phyloP scores from a whole-genome alignment of 2,797 vertebrate species.

The Eutrigla gurnardus region DNA sequence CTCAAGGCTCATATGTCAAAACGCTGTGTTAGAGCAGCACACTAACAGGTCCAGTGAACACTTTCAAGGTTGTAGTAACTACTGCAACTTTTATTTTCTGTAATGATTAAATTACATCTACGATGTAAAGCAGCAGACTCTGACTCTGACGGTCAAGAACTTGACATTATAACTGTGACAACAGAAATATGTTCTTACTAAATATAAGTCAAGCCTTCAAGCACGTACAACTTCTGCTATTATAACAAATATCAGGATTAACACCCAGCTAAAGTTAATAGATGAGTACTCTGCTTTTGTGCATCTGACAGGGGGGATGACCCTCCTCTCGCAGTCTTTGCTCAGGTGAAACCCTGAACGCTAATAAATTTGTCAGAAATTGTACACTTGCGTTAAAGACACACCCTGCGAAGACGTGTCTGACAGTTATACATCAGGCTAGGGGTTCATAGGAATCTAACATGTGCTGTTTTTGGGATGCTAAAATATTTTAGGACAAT shows the following conservation, averaged over 20 bases:
- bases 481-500: too few species aligned
- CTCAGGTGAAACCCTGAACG: fast-evolving
- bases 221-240: too few species aligned
- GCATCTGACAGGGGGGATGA: not conserved
- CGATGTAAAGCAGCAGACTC: too few species aligned
- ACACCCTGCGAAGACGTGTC: slow-evolving; percentile 23
- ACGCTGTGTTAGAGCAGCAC: not conserved
- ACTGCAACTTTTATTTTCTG: not conserved
- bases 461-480: too few species aligned
- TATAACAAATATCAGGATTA: too few species aligned
- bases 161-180: too few species aligned
- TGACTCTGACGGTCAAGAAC: too few species aligned
- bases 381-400: not conserved
- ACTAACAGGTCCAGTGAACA: not conserved
- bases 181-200: too few species aligned
- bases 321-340: not conserved
- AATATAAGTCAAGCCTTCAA: too few species aligned
- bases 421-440: too few species aligned
- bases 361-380: not conserved
- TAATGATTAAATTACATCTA: not conserved
- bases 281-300: not conserved
- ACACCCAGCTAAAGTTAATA: too few species aligned
- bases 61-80: not conserved
- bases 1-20: not conserved
- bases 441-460: too few species aligned